phyloP scores from a whole-genome alignment of 1,140 invertebrate species.

The Heterodera carotae region DNA sequence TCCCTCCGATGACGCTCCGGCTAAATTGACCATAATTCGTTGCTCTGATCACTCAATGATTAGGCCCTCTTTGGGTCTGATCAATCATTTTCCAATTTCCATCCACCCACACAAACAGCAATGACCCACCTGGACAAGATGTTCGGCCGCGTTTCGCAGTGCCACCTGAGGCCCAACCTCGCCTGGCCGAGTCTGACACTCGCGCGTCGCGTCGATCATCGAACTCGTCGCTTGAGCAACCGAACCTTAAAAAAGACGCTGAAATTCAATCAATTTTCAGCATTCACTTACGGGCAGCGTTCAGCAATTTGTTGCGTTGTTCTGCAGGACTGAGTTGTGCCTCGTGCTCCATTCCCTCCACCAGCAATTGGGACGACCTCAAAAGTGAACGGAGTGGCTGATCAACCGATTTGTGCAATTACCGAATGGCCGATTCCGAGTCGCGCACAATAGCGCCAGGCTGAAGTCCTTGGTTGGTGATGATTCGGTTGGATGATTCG shows the following conservation, averaged over 20 bases:
- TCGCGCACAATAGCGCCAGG: slow-evolving; percentile 87
- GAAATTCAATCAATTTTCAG: slow-evolving; percentile 70
- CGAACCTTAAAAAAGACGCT: slow-evolving; percentile 63
- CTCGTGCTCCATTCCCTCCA: slow-evolving; percentile 84
- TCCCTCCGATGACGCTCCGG: slow-evolving; percentile 8
- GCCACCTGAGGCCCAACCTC: slow-evolving; percentile 82
- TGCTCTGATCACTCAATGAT: background rate
- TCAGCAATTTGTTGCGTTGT: slow-evolving; percentile 82
- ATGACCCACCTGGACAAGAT: slow-evolving; percentile 73
- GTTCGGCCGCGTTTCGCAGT: slow-evolving; percentile 83
- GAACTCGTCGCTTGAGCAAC: slow-evolving; percentile 91
- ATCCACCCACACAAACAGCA: background rate
- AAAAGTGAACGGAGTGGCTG: background rate
- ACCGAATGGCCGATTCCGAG: slow-evolving; percentile 71
- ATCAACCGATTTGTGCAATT: slow-evolving; percentile 48
- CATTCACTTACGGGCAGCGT: slow-evolving; percentile 75
- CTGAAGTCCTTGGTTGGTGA: slow-evolving; percentile 73
- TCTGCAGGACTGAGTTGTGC: slow-evolving; percentile 81
- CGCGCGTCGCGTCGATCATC: slow-evolving; percentile 87
- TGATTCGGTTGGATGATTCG: slow-evolving; percentile 81
- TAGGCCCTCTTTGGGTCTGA: too few species aligned
- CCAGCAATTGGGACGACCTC: slow-evolving; percentile 39
- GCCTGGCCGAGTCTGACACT: slow-evolving; percentile 81
- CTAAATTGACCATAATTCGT: slow-evolving; percentile 11
- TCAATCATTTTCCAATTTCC: background rate